Evolutionary conservation across 2,113 vertebrate species (phyloP).

Genomic region (Cnemophilus loriae): DNA sequence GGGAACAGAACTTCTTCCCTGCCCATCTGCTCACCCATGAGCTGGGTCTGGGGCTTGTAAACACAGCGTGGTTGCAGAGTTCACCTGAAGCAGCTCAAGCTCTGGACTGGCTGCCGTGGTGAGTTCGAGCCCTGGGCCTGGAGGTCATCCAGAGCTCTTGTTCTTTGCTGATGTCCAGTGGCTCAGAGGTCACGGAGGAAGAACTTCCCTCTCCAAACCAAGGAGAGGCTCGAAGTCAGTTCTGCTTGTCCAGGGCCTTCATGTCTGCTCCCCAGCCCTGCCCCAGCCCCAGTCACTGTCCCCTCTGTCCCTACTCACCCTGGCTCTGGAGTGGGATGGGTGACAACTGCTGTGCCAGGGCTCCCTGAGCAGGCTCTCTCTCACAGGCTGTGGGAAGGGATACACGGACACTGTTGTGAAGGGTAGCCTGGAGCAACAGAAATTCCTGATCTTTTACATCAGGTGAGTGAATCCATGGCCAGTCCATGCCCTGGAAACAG

Average conservation of each 20-base stretch:
- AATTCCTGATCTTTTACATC: conserved; percentile 85
- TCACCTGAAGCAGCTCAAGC: not conserved
- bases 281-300: not conserved
- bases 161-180: not conserved
- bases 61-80: not conserved
- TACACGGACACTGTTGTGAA: conserved; percentile 83
- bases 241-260: not conserved
- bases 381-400: conserved; percentile 80
- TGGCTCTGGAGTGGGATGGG: not conserved
- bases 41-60: not conserved
- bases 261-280: not conserved
- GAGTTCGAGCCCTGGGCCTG: not conserved
- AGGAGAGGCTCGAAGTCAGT: not conserved
- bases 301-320: not conserved
- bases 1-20: not conserved
- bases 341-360: not conserved
- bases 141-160: not conserved
- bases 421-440: conserved; percentile 78
- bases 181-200: not conserved
- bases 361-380: not conserved
- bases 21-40: not conserved
- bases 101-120: not conserved
- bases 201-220: not conserved
- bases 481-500: not conserved
- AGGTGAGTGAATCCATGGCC: conserved; percentile 68